A percentile compares a stretch with the other conserved stretches of the same genome.
Evolutionary conservation across 2,113 vertebrate genomes (phyloP).

Genomic region (Melanerpes aurifrons): DNA sequence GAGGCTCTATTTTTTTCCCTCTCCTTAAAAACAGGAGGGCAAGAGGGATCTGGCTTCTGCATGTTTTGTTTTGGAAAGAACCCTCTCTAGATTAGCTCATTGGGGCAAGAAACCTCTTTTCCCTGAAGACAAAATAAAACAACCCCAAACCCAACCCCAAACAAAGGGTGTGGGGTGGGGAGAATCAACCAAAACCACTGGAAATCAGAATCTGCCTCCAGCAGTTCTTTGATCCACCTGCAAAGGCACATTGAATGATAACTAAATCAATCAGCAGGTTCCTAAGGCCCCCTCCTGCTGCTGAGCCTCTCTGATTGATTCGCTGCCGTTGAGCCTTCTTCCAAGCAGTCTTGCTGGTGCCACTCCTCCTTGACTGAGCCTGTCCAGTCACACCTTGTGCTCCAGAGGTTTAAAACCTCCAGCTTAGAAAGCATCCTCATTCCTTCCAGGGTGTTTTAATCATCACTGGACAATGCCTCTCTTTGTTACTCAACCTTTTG

Average conservation of each 20-base stretch:
- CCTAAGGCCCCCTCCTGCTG: slow-evolving; percentile 46
- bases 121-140: background rate
- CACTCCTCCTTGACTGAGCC: background rate
- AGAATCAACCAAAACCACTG: background rate
- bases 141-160: too few relatives aligned
- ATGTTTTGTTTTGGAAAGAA: slow-evolving; percentile 70
- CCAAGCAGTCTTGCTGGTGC: slow-evolving; percentile 29
- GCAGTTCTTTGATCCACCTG: slow-evolving; percentile 25
- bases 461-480: slow-evolving; percentile 7
- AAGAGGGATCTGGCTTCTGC: slow-evolving; percentile 59
- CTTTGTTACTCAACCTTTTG: background rate
- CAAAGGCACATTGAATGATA: background rate
- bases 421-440: slow-evolving; percentile 27
- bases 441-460: slow-evolving; percentile 11
- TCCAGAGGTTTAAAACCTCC: background rate
- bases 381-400: background rate
- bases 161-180: background rate
- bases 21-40: slow-evolving; percentile 58
- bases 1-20: background rate
- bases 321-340: slow-evolving; percentile 6
- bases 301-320: background rate
- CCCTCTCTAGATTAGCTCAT: slow-evolving; percentile 70
- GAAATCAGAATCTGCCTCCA: slow-evolving; percentile 17
- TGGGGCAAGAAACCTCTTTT: slow-evolving; percentile 46
- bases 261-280: slow-evolving; percentile 14